Evolutionary conservation across 2,797 vertebrate genomes (phyloP).

Genomic region (Enteromius unitaeniatus): DNA sequence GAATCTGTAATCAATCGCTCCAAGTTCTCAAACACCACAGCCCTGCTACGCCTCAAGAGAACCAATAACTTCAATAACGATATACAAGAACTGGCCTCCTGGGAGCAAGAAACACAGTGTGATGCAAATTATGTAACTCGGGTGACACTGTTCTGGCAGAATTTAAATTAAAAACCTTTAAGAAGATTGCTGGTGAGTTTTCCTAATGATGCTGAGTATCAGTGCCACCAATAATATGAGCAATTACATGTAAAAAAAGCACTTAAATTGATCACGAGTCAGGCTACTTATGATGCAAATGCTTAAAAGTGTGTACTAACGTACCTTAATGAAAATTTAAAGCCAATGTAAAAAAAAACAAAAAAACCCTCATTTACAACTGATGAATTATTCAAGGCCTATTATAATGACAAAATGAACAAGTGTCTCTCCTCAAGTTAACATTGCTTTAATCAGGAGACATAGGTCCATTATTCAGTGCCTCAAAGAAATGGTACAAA

Average conservation of each 20-base stretch:
- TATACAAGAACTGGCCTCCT: constrained; percentile 14
- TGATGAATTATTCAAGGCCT: constrained; percentile 58
- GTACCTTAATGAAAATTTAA: constrained; percentile 26
- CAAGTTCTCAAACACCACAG: constrained; percentile 31
- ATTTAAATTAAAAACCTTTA: constrained; percentile 30
- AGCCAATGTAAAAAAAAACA: constrained; percentile 11
- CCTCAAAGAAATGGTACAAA: background rate
- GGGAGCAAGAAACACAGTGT: constrained; percentile 19
- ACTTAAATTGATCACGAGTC: constrained; percentile 19
- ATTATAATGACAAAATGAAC: constrained; percentile 51
- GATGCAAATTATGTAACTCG: constrained; percentile 29
- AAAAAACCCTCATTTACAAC: constrained; percentile 43
- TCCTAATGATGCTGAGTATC: background rate
- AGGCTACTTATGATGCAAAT: constrained; percentile 14
- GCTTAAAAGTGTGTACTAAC: constrained; percentile 8
- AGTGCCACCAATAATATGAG: background rate
- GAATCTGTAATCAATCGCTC: constrained; percentile 32
- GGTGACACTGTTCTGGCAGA: background rate
- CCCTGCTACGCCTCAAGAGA: background rate
- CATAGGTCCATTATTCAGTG: background rate
- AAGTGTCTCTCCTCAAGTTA: constrained; percentile 55
- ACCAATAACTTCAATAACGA: constrained; percentile 28
- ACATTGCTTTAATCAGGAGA: constrained; percentile 49
- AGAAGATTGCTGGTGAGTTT: constrained; percentile 5
- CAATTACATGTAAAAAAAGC: constrained; percentile 32